Evolutionary conservation across 2,888 invertebrate genomes (phyloP).

Genomic region (Melipona beecheii): DNA sequence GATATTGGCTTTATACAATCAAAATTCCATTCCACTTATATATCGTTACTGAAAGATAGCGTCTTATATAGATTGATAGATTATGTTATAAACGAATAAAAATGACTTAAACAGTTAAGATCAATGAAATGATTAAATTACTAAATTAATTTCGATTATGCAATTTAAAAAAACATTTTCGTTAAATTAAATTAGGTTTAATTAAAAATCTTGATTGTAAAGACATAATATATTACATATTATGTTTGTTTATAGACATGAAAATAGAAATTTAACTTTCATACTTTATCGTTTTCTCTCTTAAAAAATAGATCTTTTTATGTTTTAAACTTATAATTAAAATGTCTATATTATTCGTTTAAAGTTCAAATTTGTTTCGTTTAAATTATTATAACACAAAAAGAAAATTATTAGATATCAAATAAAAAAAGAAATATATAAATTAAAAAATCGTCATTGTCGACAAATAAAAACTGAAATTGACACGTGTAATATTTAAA

Average conservation of each 20-base stretch:
- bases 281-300: neutral
- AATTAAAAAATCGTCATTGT: neutral
- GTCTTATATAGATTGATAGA: neutral
- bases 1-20: slow-evolving; percentile 9
- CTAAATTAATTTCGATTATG: too few relatives aligned
- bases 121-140: neutral
- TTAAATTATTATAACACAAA: neutral
- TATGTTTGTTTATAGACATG: neutral
- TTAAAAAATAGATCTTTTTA: neutral
- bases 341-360: neutral
- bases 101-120: neutral
- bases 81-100: neutral
- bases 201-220: neutral
- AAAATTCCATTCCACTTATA: slow-evolving; percentile 2
- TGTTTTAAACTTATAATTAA: neutral
- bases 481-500: neutral
- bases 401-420: neutral
- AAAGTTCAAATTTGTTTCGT: neutral
- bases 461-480: neutral
- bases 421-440: too few relatives aligned
- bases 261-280: neutral
- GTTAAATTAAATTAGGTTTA: neutral
- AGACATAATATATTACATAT: neutral
- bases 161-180: neutral
- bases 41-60: neutral